Base-by-base conservation (phyloP, 2,888 invertebrate genomes). In the Meloe dianella region DNA sequence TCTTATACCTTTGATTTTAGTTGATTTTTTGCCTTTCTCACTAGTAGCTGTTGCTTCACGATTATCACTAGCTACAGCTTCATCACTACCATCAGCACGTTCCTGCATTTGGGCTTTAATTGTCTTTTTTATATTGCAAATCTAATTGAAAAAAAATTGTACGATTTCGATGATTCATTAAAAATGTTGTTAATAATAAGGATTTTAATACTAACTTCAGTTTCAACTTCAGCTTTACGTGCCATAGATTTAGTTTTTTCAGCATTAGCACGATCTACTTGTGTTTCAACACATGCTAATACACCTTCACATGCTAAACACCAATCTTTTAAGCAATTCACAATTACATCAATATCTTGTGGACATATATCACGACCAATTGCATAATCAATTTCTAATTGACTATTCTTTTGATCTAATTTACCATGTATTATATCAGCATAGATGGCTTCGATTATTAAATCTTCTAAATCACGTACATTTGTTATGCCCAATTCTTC, bases 361-460 rank as follows among this genome's bases (percentile, higher is more conserved):
- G 92, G 89, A 38, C 92, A 89, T 32, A 97, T 96, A 79, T 98
- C 98, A 20, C 98, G 87, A 0, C 97, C 97, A 38, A 97, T 89
- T 0, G 97, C 96, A 76, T 94, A 96, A 82, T 98, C 97, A 0
- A 98, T 92, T 84, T 98, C 97, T 41, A 98, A 86, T 71, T 93
- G 92, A 74, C 94, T 93, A 83, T 96, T 95, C 80, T 95, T 95
- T 82, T 98, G 98, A 84, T 98, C 98, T 72, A 98, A 85, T 85
- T 97, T 98, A 2, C 97, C 98, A 74, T 95, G 95, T 75, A 97
- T 96, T 73, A 98, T 95, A 82, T 96, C 95, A 91, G 96, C 95
- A 86, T 98, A 98, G 79, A 98, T 95, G n/a, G 97, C 97, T 87
- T 98, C 98, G 78, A 98, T 98, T 68, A 98, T 97, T 63, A 98